Conservation (phyloP, 2,888 invertebrate species). For the Rhagium mordax region DNA sequence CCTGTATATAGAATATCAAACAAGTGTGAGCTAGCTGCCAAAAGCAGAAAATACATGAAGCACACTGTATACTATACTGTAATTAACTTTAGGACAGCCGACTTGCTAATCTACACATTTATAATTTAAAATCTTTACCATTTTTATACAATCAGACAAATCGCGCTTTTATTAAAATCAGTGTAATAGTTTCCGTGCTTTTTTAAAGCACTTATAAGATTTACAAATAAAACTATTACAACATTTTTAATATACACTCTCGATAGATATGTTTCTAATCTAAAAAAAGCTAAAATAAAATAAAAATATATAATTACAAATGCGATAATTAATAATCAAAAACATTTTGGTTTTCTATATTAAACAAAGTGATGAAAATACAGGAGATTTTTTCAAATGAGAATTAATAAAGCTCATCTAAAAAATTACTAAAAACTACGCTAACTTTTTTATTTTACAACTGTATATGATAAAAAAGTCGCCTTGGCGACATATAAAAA, state of each 20-base stretch:
- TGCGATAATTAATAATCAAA: constrained; percentile 42
- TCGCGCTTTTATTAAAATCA: constrained; percentile 19
- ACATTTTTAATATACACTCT: constrained; percentile 35
- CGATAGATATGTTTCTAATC: constrained; percentile 50
- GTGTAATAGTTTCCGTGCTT: constrained; percentile 29
- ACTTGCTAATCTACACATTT: constrained; percentile 59
- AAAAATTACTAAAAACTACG: constrained; percentile 63
- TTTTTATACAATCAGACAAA: constrained; percentile 51
- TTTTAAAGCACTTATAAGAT: constrained; percentile 37
- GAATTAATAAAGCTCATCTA: constrained; percentile 57
- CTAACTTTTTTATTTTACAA: constrained; percentile 69
- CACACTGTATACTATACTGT: constrained; percentile 61
- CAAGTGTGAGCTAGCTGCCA: constrained; percentile 58
- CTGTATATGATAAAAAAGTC: constrained; percentile 69
- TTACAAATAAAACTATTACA: constrained; percentile 37
- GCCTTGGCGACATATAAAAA: constrained; percentile 67
- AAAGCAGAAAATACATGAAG: constrained; percentile 62
- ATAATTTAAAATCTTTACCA: constrained; percentile 53
- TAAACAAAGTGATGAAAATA: constrained; percentile 51
- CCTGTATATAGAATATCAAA: constrained; percentile 46
- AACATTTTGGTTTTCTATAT: constrained; percentile 37
- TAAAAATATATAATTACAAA: constrained; percentile 52
- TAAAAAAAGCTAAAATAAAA: constrained; percentile 46
- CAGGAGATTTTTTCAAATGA: constrained; percentile 53
- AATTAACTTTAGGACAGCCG: constrained; percentile 52